Evolutionary conservation across 2,797 vertebrate genomes (phyloP).

Genomic region (Alca torda): DNA sequence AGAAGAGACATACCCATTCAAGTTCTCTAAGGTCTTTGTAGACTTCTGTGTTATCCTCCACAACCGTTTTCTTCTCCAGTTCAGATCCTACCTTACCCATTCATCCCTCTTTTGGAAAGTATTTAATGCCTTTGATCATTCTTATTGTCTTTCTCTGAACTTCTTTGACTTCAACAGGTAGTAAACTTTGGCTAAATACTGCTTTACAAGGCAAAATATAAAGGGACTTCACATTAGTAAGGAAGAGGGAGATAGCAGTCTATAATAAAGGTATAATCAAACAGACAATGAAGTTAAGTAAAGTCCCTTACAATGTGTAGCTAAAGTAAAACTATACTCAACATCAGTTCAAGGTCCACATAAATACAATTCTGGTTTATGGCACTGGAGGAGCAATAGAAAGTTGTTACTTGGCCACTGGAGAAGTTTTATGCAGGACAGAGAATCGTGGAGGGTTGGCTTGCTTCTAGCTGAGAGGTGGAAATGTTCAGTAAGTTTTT

Average conservation of each 20-base stretch:
- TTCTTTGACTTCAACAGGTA: background rate
- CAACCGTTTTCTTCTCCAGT: background rate
- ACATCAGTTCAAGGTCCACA: background rate
- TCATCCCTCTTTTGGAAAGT: background rate
- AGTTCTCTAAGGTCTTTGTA: background rate
- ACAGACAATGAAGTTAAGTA: background rate
- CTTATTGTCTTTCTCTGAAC: background rate
- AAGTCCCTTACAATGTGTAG: background rate
- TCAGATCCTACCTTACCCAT: background rate
- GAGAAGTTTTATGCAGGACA: background rate
- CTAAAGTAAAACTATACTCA: background rate
- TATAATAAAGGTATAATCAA: background rate
- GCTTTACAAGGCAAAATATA: background rate
- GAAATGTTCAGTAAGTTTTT: background rate
- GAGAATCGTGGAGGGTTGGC: background rate
- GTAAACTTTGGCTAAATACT: background rate
- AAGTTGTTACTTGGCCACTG: background rate
- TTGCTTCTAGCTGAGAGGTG: background rate
- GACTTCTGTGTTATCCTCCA: background rate
- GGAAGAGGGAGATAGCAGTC: background rate
- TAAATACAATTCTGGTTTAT: background rate
- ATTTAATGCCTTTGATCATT: background rate
- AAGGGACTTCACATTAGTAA: background rate
- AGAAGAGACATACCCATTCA: background rate
- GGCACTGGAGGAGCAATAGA: background rate